Conservation (phyloP, 2,113 vertebrate species). For the Callithrix jacchus region DNA sequence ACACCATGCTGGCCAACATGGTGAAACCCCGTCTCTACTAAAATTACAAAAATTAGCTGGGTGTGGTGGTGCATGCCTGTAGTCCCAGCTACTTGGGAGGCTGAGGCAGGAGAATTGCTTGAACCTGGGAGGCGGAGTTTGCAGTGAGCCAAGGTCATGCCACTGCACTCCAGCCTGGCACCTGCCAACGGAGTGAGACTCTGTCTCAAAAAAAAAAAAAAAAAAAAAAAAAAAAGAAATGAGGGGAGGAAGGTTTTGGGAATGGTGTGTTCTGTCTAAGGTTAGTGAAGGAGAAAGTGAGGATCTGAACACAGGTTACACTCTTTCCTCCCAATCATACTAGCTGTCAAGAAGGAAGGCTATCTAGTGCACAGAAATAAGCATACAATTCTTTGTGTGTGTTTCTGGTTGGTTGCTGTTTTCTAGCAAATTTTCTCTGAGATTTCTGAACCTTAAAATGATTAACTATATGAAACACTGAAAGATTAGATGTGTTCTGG, state of each 20-base stretch:
- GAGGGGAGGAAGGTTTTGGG: constrained; percentile 19
- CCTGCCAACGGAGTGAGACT: no score
- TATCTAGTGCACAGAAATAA: neutral
- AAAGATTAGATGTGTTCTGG: neutral
- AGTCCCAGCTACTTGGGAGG: no score
- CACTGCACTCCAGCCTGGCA: no score
- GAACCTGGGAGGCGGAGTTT: no score
- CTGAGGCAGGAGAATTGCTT: no score
- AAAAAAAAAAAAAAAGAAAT: no score
- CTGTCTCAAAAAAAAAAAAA: no score
- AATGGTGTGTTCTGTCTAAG: neutral
- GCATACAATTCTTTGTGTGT: neutral
- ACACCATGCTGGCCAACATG: no score
- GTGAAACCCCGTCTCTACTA: no score
- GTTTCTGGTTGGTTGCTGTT: constrained; percentile 23
- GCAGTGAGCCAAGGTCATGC: no score
- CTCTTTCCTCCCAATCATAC: neutral
- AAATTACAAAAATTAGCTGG: no score
- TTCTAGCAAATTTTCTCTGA: constrained; percentile 42
- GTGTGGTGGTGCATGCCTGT: no score
- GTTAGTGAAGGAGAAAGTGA: constrained; percentile 24
- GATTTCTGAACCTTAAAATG: neutral
- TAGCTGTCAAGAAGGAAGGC: neutral
- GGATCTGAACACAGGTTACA: constrained; percentile 11
- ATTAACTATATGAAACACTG: neutral